A percentile compares a stretch with the other conserved stretches of the same genome.
phyloP scores from a whole-genome alignment of 2,888 invertebrate species.

The Sarcophaga variegata region DNA sequence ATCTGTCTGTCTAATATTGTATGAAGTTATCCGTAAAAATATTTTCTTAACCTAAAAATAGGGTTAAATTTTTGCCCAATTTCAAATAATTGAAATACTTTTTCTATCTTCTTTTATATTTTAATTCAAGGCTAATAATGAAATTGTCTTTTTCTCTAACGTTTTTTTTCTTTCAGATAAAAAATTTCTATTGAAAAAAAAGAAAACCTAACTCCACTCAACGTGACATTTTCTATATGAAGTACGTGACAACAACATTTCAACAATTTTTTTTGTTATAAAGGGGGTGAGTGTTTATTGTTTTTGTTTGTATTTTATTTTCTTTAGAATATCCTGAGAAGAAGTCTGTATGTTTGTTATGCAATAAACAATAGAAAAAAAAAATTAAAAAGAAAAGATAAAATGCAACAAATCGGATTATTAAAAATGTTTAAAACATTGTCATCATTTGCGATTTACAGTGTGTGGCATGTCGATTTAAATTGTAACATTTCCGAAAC shows the following conservation, averaged over 20 bases:
- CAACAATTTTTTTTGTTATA: background rate
- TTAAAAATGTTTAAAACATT: constrained; percentile 8
- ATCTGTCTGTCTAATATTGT: no score
- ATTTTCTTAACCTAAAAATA: no score
- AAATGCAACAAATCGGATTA: constrained; percentile 11
- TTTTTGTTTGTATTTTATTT: background rate
- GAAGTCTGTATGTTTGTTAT: background rate
- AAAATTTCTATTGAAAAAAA: background rate
- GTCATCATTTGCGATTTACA: constrained; percentile 24
- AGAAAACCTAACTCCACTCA: background rate
- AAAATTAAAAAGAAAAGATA: background rate
- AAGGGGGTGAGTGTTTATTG: background rate
- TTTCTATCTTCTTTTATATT: no score
- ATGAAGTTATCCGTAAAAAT: no score
- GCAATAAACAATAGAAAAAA: no score
- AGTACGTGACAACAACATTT: constrained; percentile 48
- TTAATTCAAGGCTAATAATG: constrained; percentile 7
- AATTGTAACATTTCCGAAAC: no score
- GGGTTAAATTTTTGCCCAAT: no score
- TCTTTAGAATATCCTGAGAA: background rate
- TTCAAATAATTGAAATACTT: no score
- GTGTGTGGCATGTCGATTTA: no score
- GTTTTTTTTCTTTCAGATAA: constrained; percentile 8
- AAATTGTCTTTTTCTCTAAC: constrained; percentile 14
- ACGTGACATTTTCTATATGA: constrained; percentile 51